A percentile compares a stretch with the other conserved stretches of the same genome.
These are phyloP conservation scores for Propithecus coquereli DNA, from an alignment of 2,113 vertebrate genomes.

Conservation along the genomic window DNA sequence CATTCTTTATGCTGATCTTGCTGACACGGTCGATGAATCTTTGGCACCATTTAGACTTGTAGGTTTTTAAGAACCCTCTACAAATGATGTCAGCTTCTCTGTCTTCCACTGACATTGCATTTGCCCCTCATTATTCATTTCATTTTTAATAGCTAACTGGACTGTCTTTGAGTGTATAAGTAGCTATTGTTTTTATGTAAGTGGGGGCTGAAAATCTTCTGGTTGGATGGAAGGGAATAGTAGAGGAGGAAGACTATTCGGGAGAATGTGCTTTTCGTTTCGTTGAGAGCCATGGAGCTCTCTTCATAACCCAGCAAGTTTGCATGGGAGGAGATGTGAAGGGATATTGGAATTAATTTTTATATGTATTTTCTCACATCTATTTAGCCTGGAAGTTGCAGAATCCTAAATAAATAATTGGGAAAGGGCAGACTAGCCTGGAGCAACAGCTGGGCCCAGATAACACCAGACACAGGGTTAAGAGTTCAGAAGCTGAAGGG, in stretches of 20 bases:
- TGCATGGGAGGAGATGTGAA: background rate
- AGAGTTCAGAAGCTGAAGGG: background rate
- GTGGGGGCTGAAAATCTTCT: background rate
- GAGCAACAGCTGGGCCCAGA: background rate
- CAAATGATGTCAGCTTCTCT: conserved; percentile 29
- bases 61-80: conserved; percentile 25
- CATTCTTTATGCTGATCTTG: conserved; percentile 40
- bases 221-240: background rate
- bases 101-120: conserved; percentile 21
- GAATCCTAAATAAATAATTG: background rate
- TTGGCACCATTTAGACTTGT: conserved; percentile 44
- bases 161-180: background rate
- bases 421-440: background rate
- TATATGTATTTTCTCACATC: background rate
- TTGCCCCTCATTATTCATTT: conserved; percentile 33
- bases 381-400: background rate
- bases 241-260: background rate
- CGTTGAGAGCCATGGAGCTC: background rate
- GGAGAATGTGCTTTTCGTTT: conserved; percentile 23
- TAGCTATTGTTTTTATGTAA: background rate
- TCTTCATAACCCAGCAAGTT: background rate
- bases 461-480: background rate
- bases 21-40: background rate
- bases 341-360: background rate
- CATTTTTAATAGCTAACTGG: background rate